Base-by-base conservation (phyloP, 2,888 invertebrate genomes). In the Melieria picta region DNA sequence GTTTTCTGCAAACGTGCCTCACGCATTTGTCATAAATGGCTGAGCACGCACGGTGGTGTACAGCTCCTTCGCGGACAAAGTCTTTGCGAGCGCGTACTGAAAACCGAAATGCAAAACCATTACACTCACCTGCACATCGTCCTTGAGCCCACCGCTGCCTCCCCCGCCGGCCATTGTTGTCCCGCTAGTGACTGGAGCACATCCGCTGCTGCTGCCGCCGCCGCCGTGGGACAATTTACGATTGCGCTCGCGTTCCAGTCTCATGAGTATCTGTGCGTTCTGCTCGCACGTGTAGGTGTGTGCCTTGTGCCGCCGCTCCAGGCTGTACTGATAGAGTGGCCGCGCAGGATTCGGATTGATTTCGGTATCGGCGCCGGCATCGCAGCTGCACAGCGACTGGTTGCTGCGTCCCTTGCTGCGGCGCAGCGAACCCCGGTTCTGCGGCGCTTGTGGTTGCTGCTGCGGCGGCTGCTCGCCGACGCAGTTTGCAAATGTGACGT, bases 261-360 rank as follows among this genome's bases (percentile, higher is more conserved):
- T 83, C 81, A 88, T 83, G 77, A 88, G 82, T 77, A 88, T 87
- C 80, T 87, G 87, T 76, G 88, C 87, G 77, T 88, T 88, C 77
- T 89, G 89, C 77, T 89, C 89, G 80, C 88, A 89, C 71, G 85
- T 87, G 79, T 88, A 88, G 50, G 88, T 87, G 79, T 89, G 88
- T 67, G 87, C 83, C 77, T 84, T 85, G 70, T 83, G 84, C 55
- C 85, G 84, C 10, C 87, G 81, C 81, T 89, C 89, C 79, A 89
- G 79, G 77, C 88, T 88, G 78, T 87, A 88, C 76, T 89, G 88
- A 77, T 85, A 87, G 13, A 87, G 76, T 56, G 87, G 87, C 63
- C 86, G 80, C 13, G 84, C 79, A 5, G 85, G 85, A 80, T 86
- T 82, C 71, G 85, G 86, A 75, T 85, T 83, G 58, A 87, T 80